Conservation (phyloP, 2,888 invertebrate species). For the Alentia gelatinosa region DNA sequence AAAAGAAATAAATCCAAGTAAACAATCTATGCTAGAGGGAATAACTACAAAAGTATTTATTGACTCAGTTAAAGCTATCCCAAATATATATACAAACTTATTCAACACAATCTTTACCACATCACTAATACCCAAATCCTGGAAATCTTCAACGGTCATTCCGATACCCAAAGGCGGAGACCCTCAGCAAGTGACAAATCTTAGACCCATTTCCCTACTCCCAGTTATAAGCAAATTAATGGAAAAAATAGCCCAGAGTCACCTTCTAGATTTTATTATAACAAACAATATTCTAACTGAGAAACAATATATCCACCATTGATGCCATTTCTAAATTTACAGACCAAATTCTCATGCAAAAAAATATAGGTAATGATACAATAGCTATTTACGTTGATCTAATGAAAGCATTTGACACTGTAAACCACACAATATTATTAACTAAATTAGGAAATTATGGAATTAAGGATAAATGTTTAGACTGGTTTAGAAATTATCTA, state of each 20-base stretch:
- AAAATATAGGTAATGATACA: background rate
- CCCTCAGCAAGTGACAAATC: background rate
- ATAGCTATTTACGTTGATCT: background rate
- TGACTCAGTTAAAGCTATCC: too few species aligned
- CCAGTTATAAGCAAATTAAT: background rate
- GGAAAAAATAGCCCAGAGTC: background rate
- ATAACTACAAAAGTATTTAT: too few species aligned
- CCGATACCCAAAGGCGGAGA: background rate
- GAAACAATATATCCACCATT: background rate
- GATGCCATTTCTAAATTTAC: background rate
- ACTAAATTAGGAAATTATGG: background rate
- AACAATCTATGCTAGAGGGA: too few species aligned
- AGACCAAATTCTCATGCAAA: background rate
- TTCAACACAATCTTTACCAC: background rate
- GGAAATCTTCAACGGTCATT: background rate
- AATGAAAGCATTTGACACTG: background rate
- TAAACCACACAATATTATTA: background rate
- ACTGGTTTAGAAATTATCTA: background rate
- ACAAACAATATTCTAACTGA: background rate
- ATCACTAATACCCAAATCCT: background rate
- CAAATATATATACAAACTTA: too few species aligned
- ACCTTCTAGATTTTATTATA: background rate
- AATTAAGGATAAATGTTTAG: background rate
- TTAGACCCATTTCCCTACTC: background rate
- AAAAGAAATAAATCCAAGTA: too few species aligned